Evolutionary conservation across 2,888 invertebrate genomes (phyloP), one percentile per base, ranked within the genome.

Genomic region (Laothoe populi): DNA sequence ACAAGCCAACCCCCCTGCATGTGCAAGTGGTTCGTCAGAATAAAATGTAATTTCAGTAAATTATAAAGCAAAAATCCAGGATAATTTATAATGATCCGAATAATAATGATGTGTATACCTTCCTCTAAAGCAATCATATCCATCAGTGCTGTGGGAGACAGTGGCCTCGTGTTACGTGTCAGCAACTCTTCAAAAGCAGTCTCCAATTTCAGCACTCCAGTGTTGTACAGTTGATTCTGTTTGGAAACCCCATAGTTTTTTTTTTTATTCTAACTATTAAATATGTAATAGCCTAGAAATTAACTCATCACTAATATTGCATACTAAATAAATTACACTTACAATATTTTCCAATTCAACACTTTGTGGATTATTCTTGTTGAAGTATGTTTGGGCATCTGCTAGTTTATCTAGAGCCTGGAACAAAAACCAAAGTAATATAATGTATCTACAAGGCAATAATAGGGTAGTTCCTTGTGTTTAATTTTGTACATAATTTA

Each of bases 261-360:
- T n/a, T n/a, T n/a, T n/a, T n/a, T n/a, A n/a, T n/a, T n/a, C n/a
- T n/a, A n/a, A n/a, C n/a, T n/a, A n/a, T n/a, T n/a, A n/a, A n/a
- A n/a, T n/a, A 63, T 58, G n/a, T 21, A 61, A 44, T 31, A 46
- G 40, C 24, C n/a, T n/a, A 7, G 8, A 35, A 16, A n/a, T 7
- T 16, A 42, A 16, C 16, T 42, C 31, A 31, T 8, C 31, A 31
- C 5, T 16, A 42, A 42, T 42, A 4, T 38, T 38, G 16, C n/a
- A 16, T 16, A 2, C n/a, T 16, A 4, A 42, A 42, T 42, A 16
- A 16, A 4, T 35, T 35, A 19, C 67, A 94, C 95, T 92, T 88
- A 97, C 97, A 71, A 99, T 97, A 90, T 98, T 98, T 80, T 98
- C 97, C 61, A 99, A 87, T 86, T 99, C 99, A 24, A 98, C 97